Percentiles rank a stretch among this genome's conserved stretches.
Conservation (phyloP, 2,888 invertebrate species). For the Polia nebulosa region DNA sequence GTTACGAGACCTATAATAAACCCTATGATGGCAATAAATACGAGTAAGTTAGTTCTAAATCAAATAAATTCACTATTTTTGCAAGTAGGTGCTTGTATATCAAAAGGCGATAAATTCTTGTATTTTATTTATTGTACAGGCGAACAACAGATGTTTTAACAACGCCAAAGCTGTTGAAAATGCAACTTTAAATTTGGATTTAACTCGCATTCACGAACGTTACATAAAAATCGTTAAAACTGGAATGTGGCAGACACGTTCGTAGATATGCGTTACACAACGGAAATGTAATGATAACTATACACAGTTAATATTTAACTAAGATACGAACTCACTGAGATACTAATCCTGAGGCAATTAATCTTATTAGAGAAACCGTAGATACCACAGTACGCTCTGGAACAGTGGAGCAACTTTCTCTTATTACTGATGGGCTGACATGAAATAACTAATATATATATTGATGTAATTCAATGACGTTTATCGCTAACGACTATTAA, state of each 20-base stretch:
- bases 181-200: not conserved
- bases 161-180: not conserved
- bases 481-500: conserved; percentile 18
- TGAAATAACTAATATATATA: no score
- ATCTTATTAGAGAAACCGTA: conserved; percentile 46
- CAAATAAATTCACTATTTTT: no score
- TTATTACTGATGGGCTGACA: conserved; percentile 17
- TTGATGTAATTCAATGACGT: conserved; percentile 23
- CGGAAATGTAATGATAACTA: conserved; percentile 29
- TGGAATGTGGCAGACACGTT: conserved; percentile 13
- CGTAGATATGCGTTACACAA: conserved; percentile 41
- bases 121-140: not conserved
- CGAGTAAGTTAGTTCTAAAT: not conserved
- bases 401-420: conserved; percentile 43
- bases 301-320: conserved; percentile 46
- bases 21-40: not conserved
- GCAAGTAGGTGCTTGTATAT: not conserved
- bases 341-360: conserved; percentile 39
- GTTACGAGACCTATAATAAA: not conserved
- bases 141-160: not conserved
- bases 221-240: conserved; percentile 10
- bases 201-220: not conserved
- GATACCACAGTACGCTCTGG: conserved; percentile 1
- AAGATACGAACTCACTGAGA: conserved; percentile 39
- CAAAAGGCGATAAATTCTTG: not conserved